Percentiles rank a stretch among this genome's conserved stretches.
Evolutionary conservation across 2,113 vertebrate species (phyloP).

Genomic region (Pluvialis apricaria): DNA sequence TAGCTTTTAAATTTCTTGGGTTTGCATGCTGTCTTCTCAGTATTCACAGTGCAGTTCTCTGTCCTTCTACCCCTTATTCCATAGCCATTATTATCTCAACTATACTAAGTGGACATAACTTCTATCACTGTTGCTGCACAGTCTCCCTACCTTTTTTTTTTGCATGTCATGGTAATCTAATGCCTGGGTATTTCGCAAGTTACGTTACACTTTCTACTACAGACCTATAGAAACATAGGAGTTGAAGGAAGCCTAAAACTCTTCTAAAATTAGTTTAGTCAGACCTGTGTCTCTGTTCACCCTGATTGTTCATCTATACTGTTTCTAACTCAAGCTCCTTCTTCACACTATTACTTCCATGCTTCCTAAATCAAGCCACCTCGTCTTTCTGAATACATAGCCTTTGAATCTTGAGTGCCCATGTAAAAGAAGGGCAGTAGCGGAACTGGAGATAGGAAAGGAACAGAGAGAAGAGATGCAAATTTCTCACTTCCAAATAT

Average conservation of each 20-base stretch:
- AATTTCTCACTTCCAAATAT: not conserved
- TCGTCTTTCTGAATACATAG: not conserved
- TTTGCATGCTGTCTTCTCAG: not conserved
- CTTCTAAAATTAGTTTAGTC: not conserved
- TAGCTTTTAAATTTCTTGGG: not conserved
- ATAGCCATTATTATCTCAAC: not conserved
- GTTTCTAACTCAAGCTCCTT: not conserved
- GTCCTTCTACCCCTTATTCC: not conserved
- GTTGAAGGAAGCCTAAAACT: not conserved
- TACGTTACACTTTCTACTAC: not conserved
- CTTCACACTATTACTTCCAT: not conserved
- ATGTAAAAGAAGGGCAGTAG: not conserved
- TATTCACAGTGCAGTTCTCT: not conserved
- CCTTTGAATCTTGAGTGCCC: not conserved
- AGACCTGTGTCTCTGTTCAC: not conserved
- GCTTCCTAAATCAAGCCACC: not conserved
- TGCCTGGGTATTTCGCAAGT: not conserved
- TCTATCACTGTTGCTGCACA: not conserved
- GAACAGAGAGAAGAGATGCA: not conserved
- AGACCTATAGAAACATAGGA: not conserved
- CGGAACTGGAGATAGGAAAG: not conserved
- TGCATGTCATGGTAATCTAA: not conserved
- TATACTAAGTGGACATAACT: not conserved
- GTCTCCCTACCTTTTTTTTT: not conserved
- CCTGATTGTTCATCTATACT: not conserved